These are phyloP conservation scores for Drosophila ogumai DNA, from an alignment of 1,140 invertebrate species.

Conservation along the genomic window DNA sequence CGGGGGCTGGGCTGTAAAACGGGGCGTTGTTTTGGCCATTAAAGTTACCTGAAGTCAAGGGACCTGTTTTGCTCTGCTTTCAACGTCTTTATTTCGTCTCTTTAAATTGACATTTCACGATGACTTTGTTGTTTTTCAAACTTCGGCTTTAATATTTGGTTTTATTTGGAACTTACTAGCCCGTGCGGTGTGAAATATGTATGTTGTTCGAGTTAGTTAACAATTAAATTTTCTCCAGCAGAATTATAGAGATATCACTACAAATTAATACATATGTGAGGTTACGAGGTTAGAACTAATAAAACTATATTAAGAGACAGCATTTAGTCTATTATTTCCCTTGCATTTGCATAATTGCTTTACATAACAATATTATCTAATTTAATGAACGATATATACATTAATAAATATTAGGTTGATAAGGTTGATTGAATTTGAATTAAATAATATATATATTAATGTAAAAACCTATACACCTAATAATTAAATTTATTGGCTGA, in stretches of 20 bases:
- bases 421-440: not conserved
- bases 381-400: not conserved
- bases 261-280: too few relatives aligned
- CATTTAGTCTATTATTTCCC: not conserved
- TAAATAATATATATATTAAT: not conserved
- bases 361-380: not conserved
- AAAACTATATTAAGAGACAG: not conserved
- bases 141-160: not conserved
- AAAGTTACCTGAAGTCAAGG: constrained; percentile 14
- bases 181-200: not conserved
- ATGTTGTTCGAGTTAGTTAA: not conserved
- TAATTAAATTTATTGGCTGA: not conserved
- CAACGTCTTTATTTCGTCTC: not conserved
- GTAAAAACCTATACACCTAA: not conserved
- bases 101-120: constrained; percentile 6
- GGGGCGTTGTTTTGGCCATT: constrained; percentile 14
- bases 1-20: constrained; percentile 31
- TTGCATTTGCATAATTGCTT: not conserved
- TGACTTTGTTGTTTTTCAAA: constrained; percentile 16
- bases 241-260: not conserved
- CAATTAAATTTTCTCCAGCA: not conserved
- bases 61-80: constrained; percentile 26
- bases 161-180: constrained; percentile 11
- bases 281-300: not conserved
- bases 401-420: too few relatives aligned